Conservation (phyloP, 2,888 invertebrate species). For the Linnaemya tessellans region DNA sequence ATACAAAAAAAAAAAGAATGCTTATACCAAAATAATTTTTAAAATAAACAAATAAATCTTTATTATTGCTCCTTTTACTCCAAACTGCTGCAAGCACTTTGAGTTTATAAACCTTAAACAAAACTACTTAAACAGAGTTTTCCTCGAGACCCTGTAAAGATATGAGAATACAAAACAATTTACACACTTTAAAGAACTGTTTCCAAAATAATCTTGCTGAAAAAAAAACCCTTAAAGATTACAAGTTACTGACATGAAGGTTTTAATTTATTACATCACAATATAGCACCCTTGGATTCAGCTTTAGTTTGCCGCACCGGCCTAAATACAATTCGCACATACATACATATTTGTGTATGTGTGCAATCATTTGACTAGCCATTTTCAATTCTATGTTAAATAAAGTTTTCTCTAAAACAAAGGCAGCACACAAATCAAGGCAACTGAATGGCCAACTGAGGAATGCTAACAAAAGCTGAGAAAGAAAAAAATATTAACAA, state of each 20-base stretch:
- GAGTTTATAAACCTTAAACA: not conserved
- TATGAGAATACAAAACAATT: slow-evolving; percentile 1
- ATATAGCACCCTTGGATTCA: not conserved
- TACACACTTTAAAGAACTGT: not conserved
- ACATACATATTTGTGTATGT: no score
- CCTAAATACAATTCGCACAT: no score
- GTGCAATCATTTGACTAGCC: not conserved
- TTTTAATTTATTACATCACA: not conserved
- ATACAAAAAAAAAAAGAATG: not conserved
- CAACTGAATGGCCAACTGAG: not conserved
- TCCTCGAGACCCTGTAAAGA: slow-evolving; percentile 81
- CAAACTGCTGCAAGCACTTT: not conserved
- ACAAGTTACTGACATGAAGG: not conserved
- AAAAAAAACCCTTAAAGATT: not conserved
- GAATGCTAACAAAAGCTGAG: not conserved
- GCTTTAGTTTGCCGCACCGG: not conserved
- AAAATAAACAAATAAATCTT: not conserved
- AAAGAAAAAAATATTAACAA: not conserved
- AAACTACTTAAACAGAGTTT: slow-evolving; percentile 80
- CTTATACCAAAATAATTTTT: not conserved
- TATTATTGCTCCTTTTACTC: slow-evolving; percentile 38
- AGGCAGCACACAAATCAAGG: slow-evolving; percentile 33
- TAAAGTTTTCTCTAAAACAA: slow-evolving; percentile 5
- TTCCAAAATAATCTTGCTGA: not conserved
- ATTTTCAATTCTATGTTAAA: not conserved